Evolutionary conservation across 2,888 invertebrate genomes (phyloP).

Genomic region (Calephelis perditalis): DNA sequence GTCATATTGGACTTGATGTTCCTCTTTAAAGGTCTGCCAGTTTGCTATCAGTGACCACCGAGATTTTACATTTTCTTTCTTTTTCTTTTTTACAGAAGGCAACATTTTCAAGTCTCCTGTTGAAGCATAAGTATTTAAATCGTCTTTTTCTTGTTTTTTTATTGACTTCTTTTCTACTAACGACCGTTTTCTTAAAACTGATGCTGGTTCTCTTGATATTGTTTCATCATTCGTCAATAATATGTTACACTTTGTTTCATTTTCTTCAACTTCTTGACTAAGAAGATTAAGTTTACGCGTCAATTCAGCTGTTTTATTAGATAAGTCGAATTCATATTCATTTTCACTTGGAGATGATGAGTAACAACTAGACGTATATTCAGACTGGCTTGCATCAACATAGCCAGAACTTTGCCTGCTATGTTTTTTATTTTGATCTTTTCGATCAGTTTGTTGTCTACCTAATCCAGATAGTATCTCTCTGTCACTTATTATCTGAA

Average conservation of each 20-base stretch:
- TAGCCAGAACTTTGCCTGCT: constrained; percentile 68
- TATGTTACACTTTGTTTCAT: constrained; percentile 44
- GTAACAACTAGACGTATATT: constrained; percentile 73
- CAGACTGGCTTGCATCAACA: constrained; percentile 72
- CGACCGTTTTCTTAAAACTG: constrained; percentile 53
- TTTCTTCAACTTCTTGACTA: constrained; percentile 56
- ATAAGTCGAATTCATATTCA: constrained; percentile 70
- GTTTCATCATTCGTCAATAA: constrained; percentile 42
- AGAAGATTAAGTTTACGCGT: constrained; percentile 63
- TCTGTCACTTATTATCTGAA: constrained; percentile 68
- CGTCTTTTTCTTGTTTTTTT: constrained; percentile 37
- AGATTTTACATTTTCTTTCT: constrained; percentile 41
- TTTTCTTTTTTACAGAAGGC: constrained; percentile 29
- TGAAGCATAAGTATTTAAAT: constrained; percentile 24
- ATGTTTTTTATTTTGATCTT: constrained; percentile 48
- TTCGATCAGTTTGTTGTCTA: constrained; percentile 45
- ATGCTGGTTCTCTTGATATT: constrained; percentile 34
- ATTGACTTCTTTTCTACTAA: constrained; percentile 38
- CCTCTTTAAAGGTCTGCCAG: constrained; percentile 79
- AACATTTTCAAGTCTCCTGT: constrained; percentile 34
- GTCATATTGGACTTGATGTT: constrained; percentile 75
- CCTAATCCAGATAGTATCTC: constrained; percentile 74
- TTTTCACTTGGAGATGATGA: constrained; percentile 73
- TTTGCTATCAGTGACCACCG: constrained; percentile 62
- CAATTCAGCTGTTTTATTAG: constrained; percentile 64